Evolutionary conservation across 92 coral and sea anemone species (phyloP), one percentile per base, ranked within the genome.

Genomic region (Palythoa grandiflora): DNA sequence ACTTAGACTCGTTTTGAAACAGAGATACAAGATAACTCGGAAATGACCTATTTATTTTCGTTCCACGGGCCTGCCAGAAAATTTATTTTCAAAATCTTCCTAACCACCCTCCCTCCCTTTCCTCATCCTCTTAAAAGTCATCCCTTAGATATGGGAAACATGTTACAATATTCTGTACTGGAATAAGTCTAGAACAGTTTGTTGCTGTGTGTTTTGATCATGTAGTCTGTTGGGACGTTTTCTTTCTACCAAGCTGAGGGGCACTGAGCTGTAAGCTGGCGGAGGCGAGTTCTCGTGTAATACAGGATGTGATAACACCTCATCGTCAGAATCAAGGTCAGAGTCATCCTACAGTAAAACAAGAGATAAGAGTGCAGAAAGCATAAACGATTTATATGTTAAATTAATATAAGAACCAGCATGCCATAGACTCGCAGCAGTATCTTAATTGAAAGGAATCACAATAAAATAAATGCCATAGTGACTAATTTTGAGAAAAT

Each of bases 141-240:
- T 9, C 70, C 70, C 70, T 63, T 19, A 19, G 37, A 63, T 63
- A 63, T 3, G 36, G 35, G 70, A 63, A 63, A 63, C 70, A 63
- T 63, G 37, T 63, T 35, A n/a, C 70, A 63, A 63, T 63, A 19
- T 63, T 63, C 70, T 63, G 70, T 63, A 63, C 70, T 37, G 70
- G 70, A 19, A 63, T 63, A 63, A 19, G 70, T 63, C 37, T 63
- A 37, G 70, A 63, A 17, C 37, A 63, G 70, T 17, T 63, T 13
- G 9, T 63, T 63, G 70, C 70, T 19, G 70, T 63, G 37, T 63
- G 37, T 17, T 63, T 63, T 16, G 28, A 61, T n/a, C 68, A 16
- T 63, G 70, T 1, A 19, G 70, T 63, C 70, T 63, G 70, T n/a
- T 63, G 70, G 70, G 70, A 1, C 9, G 37, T 61, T 61, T 36